Conservation (phyloP, 2,797 vertebrate genomes). For the Poecilia picta region DNA sequence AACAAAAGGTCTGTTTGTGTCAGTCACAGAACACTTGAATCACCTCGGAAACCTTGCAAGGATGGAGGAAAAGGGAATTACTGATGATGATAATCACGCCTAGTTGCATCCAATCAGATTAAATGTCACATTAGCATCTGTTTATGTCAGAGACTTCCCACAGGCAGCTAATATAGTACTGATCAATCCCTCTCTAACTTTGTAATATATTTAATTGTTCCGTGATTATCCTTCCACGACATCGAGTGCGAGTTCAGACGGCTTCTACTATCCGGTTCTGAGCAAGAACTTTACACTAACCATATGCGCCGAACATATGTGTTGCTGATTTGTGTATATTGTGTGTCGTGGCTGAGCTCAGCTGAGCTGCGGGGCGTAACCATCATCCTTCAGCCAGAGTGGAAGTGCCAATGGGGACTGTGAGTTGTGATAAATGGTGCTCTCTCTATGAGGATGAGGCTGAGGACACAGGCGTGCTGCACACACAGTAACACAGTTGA, state of each 20-base stretch:
- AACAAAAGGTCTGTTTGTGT: slow-evolving; percentile 28
- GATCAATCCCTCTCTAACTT: slow-evolving; percentile 30
- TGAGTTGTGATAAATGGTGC: slow-evolving; percentile 64
- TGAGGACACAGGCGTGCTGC: slow-evolving; percentile 26
- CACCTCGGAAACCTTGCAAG: slow-evolving; percentile 25
- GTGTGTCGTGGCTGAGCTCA: slow-evolving; percentile 17
- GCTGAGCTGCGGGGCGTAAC: slow-evolving; percentile 46
- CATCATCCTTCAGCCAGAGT: slow-evolving; percentile 62
- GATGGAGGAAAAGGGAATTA: not conserved
- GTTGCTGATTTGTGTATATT: slow-evolving; percentile 13
- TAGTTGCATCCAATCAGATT: slow-evolving; percentile 46
- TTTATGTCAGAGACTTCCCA: slow-evolving; percentile 30
- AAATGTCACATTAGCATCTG: slow-evolving; percentile 58
- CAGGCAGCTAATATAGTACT: slow-evolving; percentile 18
- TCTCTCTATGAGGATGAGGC: slow-evolving; percentile 54
- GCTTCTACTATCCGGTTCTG: slow-evolving; percentile 29
- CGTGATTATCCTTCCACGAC: slow-evolving; percentile 27
- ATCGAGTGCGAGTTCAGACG: slow-evolving; percentile 16
- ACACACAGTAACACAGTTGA: slow-evolving; percentile 10
- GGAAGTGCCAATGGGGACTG: slow-evolving; percentile 51
- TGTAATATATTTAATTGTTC: slow-evolving; percentile 29
- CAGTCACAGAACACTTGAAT: slow-evolving; percentile 38
- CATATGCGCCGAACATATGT: slow-evolving; percentile 18
- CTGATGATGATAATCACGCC: slow-evolving; percentile 38
- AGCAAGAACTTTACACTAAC: slow-evolving; percentile 4